Base-by-base conservation (phyloP, 1,140 invertebrate species). In the Dendroctonus valens region DNA sequence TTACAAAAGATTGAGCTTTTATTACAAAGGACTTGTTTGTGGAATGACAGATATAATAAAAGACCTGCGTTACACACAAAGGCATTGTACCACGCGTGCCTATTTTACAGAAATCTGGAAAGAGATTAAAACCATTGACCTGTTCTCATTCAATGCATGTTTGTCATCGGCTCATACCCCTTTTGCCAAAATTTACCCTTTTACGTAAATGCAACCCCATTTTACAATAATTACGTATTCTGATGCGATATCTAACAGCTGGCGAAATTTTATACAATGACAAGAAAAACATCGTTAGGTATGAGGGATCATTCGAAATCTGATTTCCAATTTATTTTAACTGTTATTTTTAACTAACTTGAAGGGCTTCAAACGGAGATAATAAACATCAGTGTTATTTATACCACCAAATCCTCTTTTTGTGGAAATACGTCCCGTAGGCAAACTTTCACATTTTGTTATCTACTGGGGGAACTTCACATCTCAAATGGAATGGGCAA, bases 191-290 rank as follows among this genome's bases (percentile, higher is more conserved):
- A 70, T 74, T 74, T 75, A 71, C 74, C 74, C 73, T 75, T 75
- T 75, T 74, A 72, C 70, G 74, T 74, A 76, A 75, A 75, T 71
- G 70, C 64, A 62, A 68, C 74, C 76, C 73, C 70, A 74, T 73
- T 76, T 77, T 75, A 73, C 71, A 77, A 77, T 75, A 77, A 76
- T 77, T 77, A 76, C 72, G 70, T 70, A 74, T 76, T 76, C 74
- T 74, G 69, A 73, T 72, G 73, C 59, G 60, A 75, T 74, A 70
- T 37, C 38, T 55, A 66, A 69, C 75, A 77, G 74, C 74, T 77
- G 75, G 65, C 69, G 41, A 64, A 52, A 67, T 68, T 68, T 59
- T 48, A 53, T 63, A 71, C 69, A 72, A 55, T 55, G 41, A 26
- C 53, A n/a, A 41, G 37, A 15, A 52, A 52, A 52, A 55, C 53